These are phyloP conservation scores for Drosophila arawakana DNA, from an alignment of 1,140 invertebrate species.

Conservation along the genomic window DNA sequence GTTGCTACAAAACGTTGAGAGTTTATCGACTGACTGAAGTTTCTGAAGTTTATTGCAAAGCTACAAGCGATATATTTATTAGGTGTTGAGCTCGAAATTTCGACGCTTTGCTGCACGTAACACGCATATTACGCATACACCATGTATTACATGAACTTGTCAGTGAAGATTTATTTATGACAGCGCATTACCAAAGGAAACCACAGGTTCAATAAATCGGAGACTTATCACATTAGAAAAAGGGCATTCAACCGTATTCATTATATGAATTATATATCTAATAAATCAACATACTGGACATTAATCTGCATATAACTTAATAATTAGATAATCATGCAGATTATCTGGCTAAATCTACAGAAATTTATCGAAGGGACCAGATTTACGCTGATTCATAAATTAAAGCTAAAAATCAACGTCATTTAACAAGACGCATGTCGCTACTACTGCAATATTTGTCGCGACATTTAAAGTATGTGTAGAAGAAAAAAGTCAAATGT, in stretches of 20 bases:
- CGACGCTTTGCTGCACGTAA: background rate
- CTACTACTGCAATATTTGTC: constrained; percentile 21
- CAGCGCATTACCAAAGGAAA: constrained; percentile 18
- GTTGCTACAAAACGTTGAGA: background rate
- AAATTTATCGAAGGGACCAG: constrained; percentile 14
- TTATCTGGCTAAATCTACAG: constrained; percentile 10
- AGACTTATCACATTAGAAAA: constrained; percentile 24
- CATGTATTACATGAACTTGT: constrained; percentile 47
- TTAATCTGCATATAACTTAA: too few relatives aligned
- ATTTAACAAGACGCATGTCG: constrained; percentile 13
- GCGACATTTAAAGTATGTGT: background rate
- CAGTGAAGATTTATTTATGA: constrained; percentile 54
- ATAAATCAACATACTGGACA: too few relatives aligned
- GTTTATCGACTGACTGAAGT: background rate
- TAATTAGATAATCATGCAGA: background rate
- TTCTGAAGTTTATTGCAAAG: constrained; percentile 35
- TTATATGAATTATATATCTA: too few relatives aligned
- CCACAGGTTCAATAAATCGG: constrained; percentile 47
- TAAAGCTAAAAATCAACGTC: constrained; percentile 14
- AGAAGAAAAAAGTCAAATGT: too few relatives aligned
- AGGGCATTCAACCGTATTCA: background rate
- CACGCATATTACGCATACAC: constrained; percentile 15
- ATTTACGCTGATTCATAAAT: constrained; percentile 4
- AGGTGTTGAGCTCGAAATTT: background rate
- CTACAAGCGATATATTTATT: background rate